Evolutionary conservation across 2,888 invertebrate genomes (phyloP).

Genomic region (Lasioglossum morio): DNA sequence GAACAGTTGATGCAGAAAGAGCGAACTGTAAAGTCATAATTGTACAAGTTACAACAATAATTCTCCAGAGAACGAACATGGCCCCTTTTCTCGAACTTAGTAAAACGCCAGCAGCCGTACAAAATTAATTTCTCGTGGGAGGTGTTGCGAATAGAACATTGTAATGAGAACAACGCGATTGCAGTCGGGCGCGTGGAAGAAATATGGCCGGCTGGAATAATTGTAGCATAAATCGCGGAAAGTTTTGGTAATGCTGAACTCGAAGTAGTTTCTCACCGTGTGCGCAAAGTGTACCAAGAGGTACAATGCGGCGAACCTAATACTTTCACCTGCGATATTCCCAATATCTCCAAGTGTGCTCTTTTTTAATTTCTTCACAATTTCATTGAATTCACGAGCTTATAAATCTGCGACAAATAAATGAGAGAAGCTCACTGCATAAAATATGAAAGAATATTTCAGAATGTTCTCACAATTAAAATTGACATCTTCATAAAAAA

Average conservation of each 20-base stretch:
- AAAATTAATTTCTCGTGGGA: slow-evolving; percentile 41
- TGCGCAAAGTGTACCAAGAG: slow-evolving; percentile 18
- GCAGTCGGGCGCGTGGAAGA: slow-evolving; percentile 33
- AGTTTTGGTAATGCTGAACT: slow-evolving; percentile 43
- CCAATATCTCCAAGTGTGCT: not conserved
- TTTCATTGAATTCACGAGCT: not conserved
- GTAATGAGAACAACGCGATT: slow-evolving; percentile 41
- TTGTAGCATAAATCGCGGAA: slow-evolving; percentile 56
- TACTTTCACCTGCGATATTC: slow-evolving; percentile 7
- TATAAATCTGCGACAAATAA: not conserved
- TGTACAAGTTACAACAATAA: not conserved
- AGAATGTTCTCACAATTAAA: not conserved
- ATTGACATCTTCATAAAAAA: not conserved
- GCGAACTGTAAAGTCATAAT: not conserved
- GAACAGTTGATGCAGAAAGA: not conserved
- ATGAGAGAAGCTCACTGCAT: not conserved
- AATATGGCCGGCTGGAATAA: slow-evolving; percentile 39
- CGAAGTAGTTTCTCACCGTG: slow-evolving; percentile 34
- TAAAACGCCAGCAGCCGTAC: slow-evolving; percentile 32
- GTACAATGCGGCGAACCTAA: not conserved
- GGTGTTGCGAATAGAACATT: slow-evolving; percentile 37
- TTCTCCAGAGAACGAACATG: not conserved
- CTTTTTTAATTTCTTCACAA: not conserved
- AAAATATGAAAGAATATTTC: not conserved
- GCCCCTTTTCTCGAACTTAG: slow-evolving; percentile 1